These are phyloP conservation scores for Ceratina japonica DNA, from an alignment of 1,140 invertebrate species.

Conservation along the genomic window DNA sequence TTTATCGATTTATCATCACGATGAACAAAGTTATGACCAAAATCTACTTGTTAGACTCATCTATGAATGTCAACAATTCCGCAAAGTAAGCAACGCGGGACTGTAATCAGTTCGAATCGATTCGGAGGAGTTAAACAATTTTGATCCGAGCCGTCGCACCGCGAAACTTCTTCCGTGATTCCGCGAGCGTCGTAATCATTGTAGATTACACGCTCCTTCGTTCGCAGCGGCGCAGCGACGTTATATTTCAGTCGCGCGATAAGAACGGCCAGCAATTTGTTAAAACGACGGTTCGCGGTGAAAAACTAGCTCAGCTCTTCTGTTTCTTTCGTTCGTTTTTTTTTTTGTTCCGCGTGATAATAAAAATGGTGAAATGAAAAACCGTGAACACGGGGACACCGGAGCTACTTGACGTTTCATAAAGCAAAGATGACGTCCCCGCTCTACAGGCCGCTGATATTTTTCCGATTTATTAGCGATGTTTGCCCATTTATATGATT, in stretches of 20 bases:
- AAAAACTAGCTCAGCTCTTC: not conserved
- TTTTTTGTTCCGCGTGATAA: not conserved
- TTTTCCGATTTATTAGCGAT: not conserved
- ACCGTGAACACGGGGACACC: too few relatives aligned
- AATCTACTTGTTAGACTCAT: too few relatives aligned
- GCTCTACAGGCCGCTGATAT: too few relatives aligned
- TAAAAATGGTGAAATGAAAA: not conserved
- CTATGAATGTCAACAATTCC: too few relatives aligned
- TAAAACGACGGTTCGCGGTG: not conserved
- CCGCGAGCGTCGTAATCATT: not conserved
- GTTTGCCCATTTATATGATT: not conserved
- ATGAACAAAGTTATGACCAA: too few relatives aligned
- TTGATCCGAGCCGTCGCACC: too few relatives aligned
- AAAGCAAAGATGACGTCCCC: not conserved
- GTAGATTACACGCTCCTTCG: conserved; percentile 11
- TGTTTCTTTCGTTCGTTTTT: not conserved
- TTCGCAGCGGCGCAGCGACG: not conserved
- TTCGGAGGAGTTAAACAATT: too few relatives aligned
- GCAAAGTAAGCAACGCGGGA: too few relatives aligned
- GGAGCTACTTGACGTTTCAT: not conserved
- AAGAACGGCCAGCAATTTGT: conserved; percentile 7
- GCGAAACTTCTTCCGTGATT: not conserved
- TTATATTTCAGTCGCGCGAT: not conserved
- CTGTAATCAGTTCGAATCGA: too few relatives aligned
- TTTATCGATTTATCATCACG: too few relatives aligned